Percentiles rank a stretch among this genome's conserved stretches.
phyloP scores from a whole-genome alignment of 2,888 invertebrate species.

The Chrysotoxum bicinctum region DNA sequence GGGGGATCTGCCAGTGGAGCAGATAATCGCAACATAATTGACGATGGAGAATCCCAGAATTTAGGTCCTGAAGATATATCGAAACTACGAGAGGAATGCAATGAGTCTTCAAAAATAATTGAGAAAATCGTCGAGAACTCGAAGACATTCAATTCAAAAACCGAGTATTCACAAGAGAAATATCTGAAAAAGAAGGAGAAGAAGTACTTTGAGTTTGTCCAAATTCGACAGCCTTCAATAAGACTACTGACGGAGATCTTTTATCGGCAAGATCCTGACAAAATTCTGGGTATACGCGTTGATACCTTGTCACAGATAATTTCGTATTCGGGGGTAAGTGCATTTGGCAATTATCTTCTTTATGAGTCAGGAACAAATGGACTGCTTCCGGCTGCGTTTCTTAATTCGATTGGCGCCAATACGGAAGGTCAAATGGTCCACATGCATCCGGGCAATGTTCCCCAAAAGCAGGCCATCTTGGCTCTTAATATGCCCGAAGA shows the following conservation, averaged over 20 bases:
- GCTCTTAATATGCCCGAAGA: slow-evolving; percentile 91
- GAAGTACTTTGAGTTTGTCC: slow-evolving; percentile 93
- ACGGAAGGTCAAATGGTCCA: slow-evolving; percentile 87
- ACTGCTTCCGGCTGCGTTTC: slow-evolving; percentile 90
- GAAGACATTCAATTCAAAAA: slow-evolving; percentile 93
- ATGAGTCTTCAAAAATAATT: slow-evolving; percentile 91
- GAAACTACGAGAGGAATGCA: slow-evolving; percentile 88
- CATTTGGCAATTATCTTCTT: slow-evolving; percentile 89
- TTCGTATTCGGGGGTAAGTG: slow-evolving; percentile 90
- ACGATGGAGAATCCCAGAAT: slow-evolving; percentile 89
- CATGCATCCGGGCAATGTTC: slow-evolving; percentile 91
- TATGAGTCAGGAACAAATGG: slow-evolving; percentile 96
- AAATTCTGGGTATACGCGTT: slow-evolving; percentile 89
- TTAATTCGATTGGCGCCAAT: slow-evolving; percentile 88
- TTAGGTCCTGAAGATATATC: slow-evolving; percentile 92
- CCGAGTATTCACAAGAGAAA: slow-evolving; percentile 95
- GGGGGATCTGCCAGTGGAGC: slow-evolving; percentile 86
- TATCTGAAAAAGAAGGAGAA: slow-evolving; percentile 97
- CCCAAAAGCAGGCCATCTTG: slow-evolving; percentile 89
- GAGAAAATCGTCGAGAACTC: slow-evolving; percentile 94
- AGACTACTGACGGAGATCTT: slow-evolving; percentile 92
- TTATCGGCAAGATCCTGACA: slow-evolving; percentile 89
- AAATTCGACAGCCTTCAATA: slow-evolving; percentile 90
- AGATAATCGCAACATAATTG: slow-evolving; percentile 93
- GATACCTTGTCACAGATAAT: slow-evolving; percentile 96